Percentiles rank a stretch among this genome's conserved stretches.
These are phyloP conservation scores for Ormyrus nitidulus DNA, from an alignment of 2,888 invertebrate species.

Conservation along the genomic window DNA sequence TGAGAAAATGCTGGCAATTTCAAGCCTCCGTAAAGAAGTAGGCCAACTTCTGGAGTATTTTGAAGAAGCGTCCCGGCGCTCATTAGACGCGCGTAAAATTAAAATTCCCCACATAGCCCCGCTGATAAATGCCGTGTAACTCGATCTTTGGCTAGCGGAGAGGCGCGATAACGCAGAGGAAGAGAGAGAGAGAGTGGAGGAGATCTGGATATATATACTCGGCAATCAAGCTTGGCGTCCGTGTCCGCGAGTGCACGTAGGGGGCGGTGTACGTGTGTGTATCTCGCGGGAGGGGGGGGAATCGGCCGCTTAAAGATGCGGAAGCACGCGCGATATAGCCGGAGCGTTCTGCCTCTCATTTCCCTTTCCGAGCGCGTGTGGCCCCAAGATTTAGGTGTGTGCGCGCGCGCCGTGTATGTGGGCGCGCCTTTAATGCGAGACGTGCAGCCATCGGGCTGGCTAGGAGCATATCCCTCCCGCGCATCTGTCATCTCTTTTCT, in stretches of 20 bases:
- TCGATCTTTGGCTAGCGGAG: slow-evolving; percentile 16
- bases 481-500: not conserved
- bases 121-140: slow-evolving; percentile 42
- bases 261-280: not conserved
- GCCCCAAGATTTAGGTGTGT: slow-evolving; percentile 46
- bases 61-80: no score
- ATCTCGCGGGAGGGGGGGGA: not conserved
- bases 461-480: not conserved
- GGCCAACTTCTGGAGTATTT: no score
- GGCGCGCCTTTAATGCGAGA: slow-evolving; percentile 31
- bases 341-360: slow-evolving; percentile 39
- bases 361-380: slow-evolving; percentile 52
- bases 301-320: slow-evolving; percentile 63
- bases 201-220: not conserved
- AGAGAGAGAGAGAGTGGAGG: not conserved
- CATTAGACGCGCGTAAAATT: slow-evolving; percentile 16
- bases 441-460: slow-evolving; percentile 26
- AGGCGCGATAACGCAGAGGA: slow-evolving; percentile 19
- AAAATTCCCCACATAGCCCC: slow-evolving; percentile 41
- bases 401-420: slow-evolving; percentile 3
- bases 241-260: not conserved
- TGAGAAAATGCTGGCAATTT: no score
- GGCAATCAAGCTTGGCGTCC: slow-evolving; percentile 30
- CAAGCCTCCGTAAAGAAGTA: no score
- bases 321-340: slow-evolving; percentile 65